Base-by-base conservation (phyloP, 1,140 invertebrate genomes). In the Bombyx mandarina region DNA sequence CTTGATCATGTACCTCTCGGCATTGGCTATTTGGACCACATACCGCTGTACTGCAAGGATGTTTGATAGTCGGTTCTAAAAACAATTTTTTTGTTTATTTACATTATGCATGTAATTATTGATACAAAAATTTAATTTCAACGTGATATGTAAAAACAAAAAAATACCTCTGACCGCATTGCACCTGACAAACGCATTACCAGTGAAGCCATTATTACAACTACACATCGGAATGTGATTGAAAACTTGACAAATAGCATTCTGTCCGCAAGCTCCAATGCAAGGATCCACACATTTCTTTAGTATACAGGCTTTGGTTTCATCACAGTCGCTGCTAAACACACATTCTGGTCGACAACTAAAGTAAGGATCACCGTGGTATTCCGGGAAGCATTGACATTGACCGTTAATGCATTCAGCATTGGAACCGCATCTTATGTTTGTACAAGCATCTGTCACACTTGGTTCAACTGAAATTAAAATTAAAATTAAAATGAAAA, bases 1-100 rank as follows among this genome's bases (percentile, higher is more conserved):
- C 90, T 75, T 93, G 91, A 49, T 89, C 90, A 57, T 92, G 91
- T 61, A 93, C 89, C 61, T 92, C 90, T 73, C 90, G 87, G 81
- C 94, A 95, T 75, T 93, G 93, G 56, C 93, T 93, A 73, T 94
- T 93, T 45, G 93, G 91, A 61, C 94, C 94, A 84, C 94, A 95
- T 12, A 94, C 91, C 71, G 92, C 92, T n/a, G 93, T 93, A 63
- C 86, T 79, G 64, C 94, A 96, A n/a, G 93, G 93, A 70, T 92
- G 89, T 59, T 69, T 86, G 6, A 60, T 57, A 5, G 68, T 66
- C 60, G 64, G 45, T 50, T 54, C 82, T 86, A 63, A 63, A 42
- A 46, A 50, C 74, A 71, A 55, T 59, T 52, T 50, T 57, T 49
- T 42, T n/a, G 8, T n/a, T 9, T n/a, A 56, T 10, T n/a, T 12